Base-by-base conservation (phyloP, 2,888 invertebrate genomes). In the Latrodectus hesperus region DNA sequence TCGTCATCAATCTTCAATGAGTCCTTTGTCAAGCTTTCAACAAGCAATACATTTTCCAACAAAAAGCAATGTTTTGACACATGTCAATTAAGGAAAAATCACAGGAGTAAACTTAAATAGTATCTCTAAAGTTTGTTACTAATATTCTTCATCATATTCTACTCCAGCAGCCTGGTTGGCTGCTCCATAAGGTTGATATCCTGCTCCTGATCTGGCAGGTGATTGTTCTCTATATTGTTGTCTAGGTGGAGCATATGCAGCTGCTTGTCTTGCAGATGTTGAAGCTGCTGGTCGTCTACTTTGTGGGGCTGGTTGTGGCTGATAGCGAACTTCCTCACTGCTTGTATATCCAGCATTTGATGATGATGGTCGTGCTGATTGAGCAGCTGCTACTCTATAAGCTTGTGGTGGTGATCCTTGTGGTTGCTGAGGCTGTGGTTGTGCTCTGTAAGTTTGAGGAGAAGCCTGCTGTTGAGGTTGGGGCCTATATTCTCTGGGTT, bases 81-180 rank as follows among this genome's bases (percentile, higher is more conserved):
- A n/a, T 60, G 60, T 60, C 60, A 60, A 60, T 16, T 9, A 16
- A n/a, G 12, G 60, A 60, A 12, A 16, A 60, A 60, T 60, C 60
- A 60, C 60, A 60, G 60, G 14, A 11, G 60, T 11, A 60, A 60
- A 60, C 12, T 60, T 60, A 16, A 60, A 60, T 16, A 60, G 0
- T 60, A 6, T 60, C 60, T 60, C 9, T 16, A 60, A 60, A 12
- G 12, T 60, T 12, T 12, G 52, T 72, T 55, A 38, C 68, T 84
- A 89, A 38, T 89, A 88, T 16, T 89, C 89, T 74, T 89, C 89
- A 52, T 89, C 89, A 60, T 89, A 89, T 55, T 88, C 80, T 4
- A 89, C 89, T 17, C 88, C 89, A 55, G 87, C 87, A 16, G 73
- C 73, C 52, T 88, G 84, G 71, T 71, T 77, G 1, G 84, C 55